Evolutionary conservation across 2,113 vertebrate genomes (phyloP), one percentile per base, ranked within the genome.

Genomic region (Isichthys henryi): DNA sequence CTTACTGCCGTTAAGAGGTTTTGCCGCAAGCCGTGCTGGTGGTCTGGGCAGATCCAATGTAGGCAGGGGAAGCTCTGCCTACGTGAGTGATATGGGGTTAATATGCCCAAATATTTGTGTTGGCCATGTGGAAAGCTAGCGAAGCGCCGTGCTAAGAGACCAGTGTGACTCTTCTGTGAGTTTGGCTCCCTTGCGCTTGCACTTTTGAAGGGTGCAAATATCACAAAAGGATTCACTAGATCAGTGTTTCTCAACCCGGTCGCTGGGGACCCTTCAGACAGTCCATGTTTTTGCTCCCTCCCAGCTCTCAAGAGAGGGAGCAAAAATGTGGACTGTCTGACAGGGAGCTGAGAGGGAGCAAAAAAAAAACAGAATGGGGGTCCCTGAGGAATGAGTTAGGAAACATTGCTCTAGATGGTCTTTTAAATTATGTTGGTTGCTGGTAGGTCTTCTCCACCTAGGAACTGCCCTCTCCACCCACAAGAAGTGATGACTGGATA

Each of bases 171-270:
- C n/a, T n/a, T 27, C 45, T 49, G 84, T n/a, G 46, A 86, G 13
- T 70, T 27, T 49, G n/a, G 21, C 84, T 27, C 13, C 48, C 49
- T 86, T 52, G 45, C 3, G 48, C n/a, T 13, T 48, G 48, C 9
- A 10, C 46, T 84, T 70, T 48, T 48, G 39, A 46, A 83, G 80
- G 39, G 35, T 83, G 15, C 80, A 83, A 46, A 83, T 43, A 83
- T 23, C 6, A 48, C 19, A 48, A 48, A 85, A 58, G 58, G 49
- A 91, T 92, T 70, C 58, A 27, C 58, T 27, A 66, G 58, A 27
- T 66, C 58, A 27, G 23, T 62, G 23, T 23, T n/a, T n/a, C 58
- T 11, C n/a, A 66, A 13, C 62, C n/a, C 4, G 62, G 8, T 66
- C 62, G n/a, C 27, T 13, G 62, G n/a, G 62, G 62, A 66, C 62